phyloP scores from a whole-genome alignment of 2,113 vertebrate species.

The Bothrops jararaca region DNA sequence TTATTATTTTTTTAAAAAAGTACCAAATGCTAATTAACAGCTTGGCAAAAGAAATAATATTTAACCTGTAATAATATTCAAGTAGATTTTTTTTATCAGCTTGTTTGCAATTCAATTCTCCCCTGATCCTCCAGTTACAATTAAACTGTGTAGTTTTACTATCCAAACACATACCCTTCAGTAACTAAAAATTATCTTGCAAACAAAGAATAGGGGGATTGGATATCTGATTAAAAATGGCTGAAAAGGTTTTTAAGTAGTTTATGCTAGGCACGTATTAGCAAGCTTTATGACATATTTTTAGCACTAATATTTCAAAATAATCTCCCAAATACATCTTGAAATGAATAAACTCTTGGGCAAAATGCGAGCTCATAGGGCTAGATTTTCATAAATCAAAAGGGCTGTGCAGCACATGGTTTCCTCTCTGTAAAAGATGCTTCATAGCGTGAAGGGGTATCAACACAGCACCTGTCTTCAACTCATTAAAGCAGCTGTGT shows the following conservation, averaged over 20 bases:
- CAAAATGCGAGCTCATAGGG: background rate
- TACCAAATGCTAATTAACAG: conserved; percentile 31
- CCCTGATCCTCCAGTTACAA: conserved; percentile 55
- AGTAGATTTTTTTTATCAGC: conserved; percentile 45
- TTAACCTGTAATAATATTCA: conserved; percentile 53
- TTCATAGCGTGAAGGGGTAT: background rate
- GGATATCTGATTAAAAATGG: background rate
- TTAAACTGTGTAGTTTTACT: conserved; percentile 52
- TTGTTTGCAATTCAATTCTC: conserved; percentile 56
- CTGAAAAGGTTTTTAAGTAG: conserved; percentile 42
- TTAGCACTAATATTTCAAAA: conserved; percentile 11
- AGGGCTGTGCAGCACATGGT: background rate
- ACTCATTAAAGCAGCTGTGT: background rate
- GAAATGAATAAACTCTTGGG: conserved; percentile 36
- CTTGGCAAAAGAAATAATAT: conserved; percentile 41
- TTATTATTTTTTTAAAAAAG: conserved; percentile 53
- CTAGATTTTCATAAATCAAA: background rate
- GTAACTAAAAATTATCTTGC: conserved; percentile 47
- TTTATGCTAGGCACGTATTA: conserved; percentile 37
- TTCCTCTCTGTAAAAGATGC: background rate
- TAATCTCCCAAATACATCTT: conserved; percentile 41
- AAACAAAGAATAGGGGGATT: background rate
- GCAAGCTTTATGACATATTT: conserved; percentile 36
- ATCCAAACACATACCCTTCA: conserved; percentile 50
- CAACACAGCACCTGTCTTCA: background rate